phyloP scores from a whole-genome alignment of 1,140 invertebrate genomes.

The Chrysopa pallens region DNA sequence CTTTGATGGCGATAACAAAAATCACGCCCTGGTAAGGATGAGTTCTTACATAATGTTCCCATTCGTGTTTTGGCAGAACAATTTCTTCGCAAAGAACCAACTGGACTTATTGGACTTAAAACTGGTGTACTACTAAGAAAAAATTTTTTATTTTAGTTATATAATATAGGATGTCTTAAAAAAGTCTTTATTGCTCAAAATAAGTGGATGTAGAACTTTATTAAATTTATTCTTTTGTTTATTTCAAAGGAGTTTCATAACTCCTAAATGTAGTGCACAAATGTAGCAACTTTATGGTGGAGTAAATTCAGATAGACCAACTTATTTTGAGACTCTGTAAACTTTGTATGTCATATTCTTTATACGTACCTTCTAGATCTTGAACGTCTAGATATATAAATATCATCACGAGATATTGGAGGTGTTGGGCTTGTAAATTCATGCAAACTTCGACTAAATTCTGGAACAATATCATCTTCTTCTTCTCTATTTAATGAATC shows the following conservation, averaged over 20 bases:
- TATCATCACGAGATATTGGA: slow-evolving; percentile 13
- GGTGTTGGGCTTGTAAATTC: slow-evolving; percentile 12
- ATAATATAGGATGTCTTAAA: too few species aligned
- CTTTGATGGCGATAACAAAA: slow-evolving; percentile 16
- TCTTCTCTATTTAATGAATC: slow-evolving; percentile 2
- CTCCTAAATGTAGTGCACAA: too few species aligned
- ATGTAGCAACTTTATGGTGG: too few species aligned
- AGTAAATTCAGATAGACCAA: too few species aligned
- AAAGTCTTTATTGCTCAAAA: too few species aligned
- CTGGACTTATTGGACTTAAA: slow-evolving; percentile 3
- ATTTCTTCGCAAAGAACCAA: slow-evolving; percentile 4
- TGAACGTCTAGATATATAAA: slow-evolving; percentile 6
- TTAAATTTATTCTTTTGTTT: too few species aligned
- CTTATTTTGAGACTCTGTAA: too few species aligned
- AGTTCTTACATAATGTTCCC: slow-evolving; percentile 17
- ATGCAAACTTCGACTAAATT: slow-evolving; percentile 3
- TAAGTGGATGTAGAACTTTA: too few species aligned
- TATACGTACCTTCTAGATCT: slow-evolving; percentile 8
- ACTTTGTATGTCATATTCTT: too few species aligned
- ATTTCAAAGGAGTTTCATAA: too few species aligned
- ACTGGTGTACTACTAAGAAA: slow-evolving; percentile 10
- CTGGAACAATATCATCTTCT: slow-evolving; percentile 2
- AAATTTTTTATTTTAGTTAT: neutral
- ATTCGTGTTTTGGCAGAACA: slow-evolving; percentile 16
- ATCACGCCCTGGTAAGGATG: slow-evolving; percentile 11